Evolutionary conservation across 2,888 invertebrate species (phyloP).

Genomic region (Drosophila hawaiiensis): DNA sequence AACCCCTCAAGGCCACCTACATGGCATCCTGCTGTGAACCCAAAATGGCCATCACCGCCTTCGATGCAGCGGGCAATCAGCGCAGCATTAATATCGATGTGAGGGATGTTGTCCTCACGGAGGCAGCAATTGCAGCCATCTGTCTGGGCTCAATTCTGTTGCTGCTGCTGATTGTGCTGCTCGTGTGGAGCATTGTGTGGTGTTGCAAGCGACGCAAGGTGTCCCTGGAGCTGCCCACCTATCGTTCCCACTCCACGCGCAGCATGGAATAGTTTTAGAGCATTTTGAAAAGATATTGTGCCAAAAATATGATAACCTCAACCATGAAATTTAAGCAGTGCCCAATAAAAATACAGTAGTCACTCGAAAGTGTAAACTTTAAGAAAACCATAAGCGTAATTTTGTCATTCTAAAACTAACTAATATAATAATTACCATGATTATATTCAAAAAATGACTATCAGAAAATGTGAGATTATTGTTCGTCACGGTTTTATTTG

Average conservation of each 20-base stretch:
- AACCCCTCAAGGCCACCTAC: constrained; percentile 89
- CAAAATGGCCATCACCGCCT: constrained; percentile 88
- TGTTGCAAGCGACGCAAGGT: constrained; percentile 87
- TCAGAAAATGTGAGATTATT: too few species aligned
- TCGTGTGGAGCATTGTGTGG: constrained; percentile 87
- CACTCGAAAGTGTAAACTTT: background rate
- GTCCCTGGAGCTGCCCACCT: constrained; percentile 88
- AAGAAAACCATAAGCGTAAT: background rate
- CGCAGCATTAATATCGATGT: constrained; percentile 88
- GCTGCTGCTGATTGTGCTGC: constrained; percentile 87
- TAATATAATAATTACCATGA: background rate
- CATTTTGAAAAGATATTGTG: constrained; percentile 11
- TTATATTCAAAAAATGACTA: background rate
- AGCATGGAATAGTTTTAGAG: constrained; percentile 74
- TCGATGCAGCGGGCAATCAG: constrained; percentile 89
- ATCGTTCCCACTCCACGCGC: constrained; percentile 85
- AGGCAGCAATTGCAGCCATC: constrained; percentile 89
- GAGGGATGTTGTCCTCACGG: constrained; percentile 84
- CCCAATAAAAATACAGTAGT: constrained; percentile 23
- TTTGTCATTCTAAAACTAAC: background rate
- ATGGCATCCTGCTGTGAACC: constrained; percentile 91
- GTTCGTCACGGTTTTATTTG: background rate
- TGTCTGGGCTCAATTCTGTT: constrained; percentile 89
- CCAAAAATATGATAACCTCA: constrained; percentile 31
- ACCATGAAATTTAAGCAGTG: constrained; percentile 21